These are phyloP conservation scores for Hydropsyche betteni DNA, from an alignment of 2,888 invertebrate species.

Conservation along the genomic window DNA sequence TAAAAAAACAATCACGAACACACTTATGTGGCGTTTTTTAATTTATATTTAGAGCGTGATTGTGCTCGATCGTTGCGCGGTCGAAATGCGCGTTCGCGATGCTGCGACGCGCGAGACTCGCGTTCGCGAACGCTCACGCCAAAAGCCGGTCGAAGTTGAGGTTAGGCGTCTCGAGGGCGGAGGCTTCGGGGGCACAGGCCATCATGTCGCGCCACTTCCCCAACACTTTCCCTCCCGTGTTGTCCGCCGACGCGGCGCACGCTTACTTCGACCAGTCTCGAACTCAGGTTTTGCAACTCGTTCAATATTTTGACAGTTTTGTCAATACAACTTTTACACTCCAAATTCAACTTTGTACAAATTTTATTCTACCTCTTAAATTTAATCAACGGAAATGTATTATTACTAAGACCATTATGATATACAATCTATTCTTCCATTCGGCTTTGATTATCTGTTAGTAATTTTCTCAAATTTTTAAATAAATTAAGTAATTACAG, in stretches of 20 bases:
- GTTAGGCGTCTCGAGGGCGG: neutral
- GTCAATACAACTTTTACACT: no score
- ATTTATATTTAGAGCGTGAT: neutral
- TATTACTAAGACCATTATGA: no score
- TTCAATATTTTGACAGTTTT: no score
- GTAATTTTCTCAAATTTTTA: no score
- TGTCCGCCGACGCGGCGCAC: neutral
- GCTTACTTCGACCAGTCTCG: constrained; percentile 3
- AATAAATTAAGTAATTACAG: no score
- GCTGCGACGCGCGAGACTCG: neutral
- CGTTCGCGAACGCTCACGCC: neutral
- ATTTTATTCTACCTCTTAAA: no score
- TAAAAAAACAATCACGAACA: no score
- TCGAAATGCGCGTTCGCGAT: constrained; percentile 4
- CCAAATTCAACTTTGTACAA: no score
- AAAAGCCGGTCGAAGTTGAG: neutral
- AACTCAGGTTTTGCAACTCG: neutral
- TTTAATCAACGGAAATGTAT: no score
- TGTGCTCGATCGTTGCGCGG: constrained; percentile 10
- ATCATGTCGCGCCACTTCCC: constrained; percentile 9
- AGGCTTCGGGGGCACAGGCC: neutral
- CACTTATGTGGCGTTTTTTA: neutral
- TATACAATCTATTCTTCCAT: no score
- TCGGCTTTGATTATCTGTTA: no score
- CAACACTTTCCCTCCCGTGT: neutral